Percentiles rank a stretch among this genome's conserved stretches.
phyloP scores from a whole-genome alignment of 2,797 vertebrate genomes.

The Sebastes dallii region DNA sequence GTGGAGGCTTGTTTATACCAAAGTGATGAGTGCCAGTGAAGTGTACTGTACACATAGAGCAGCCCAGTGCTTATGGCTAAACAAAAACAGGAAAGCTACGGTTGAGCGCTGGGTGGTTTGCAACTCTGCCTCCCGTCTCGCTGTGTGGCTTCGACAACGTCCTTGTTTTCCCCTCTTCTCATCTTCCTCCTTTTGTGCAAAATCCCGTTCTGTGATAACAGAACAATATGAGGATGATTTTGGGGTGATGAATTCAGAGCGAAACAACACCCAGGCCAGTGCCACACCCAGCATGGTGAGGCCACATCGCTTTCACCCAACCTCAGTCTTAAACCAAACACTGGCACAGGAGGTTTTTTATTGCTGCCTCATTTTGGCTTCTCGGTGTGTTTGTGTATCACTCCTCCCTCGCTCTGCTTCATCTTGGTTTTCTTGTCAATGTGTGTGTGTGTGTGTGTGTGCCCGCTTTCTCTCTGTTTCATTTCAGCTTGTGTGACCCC shows the following conservation, averaged over 20 bases:
- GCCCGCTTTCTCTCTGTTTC: not conserved
- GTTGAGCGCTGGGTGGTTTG: not conserved
- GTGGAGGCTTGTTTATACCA: not conserved
- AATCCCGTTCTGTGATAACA: not conserved
- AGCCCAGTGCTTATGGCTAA: slow-evolving; percentile 5
- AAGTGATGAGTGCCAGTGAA: not conserved
- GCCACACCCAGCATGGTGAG: slow-evolving; percentile 52
- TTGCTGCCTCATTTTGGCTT: slow-evolving; percentile 52
- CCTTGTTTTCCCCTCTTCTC: not conserved
- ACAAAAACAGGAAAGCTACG: slow-evolving; percentile 22
- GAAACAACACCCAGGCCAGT: not conserved
- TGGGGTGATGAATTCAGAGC: slow-evolving; percentile 9
- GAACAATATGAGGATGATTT: slow-evolving; percentile 15
- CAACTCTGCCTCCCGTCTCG: not conserved
- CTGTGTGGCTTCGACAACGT: slow-evolving; percentile 10
- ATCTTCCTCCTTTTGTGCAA: not conserved
- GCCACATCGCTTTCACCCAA: slow-evolving; percentile 8
- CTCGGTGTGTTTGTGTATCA: slow-evolving; percentile 2
- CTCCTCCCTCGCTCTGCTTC: not conserved
- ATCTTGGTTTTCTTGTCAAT: not conserved
- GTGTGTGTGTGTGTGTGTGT: not conserved
- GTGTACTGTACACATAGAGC: not conserved
- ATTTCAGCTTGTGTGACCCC: slow-evolving; percentile 36
- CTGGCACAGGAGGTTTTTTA: slow-evolving; percentile 33
- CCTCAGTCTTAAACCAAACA: slow-evolving; percentile 38